These are phyloP conservation scores for Sphaerophoria taeniata DNA, from an alignment of 2,888 invertebrate genomes.

Conservation along the genomic window DNA sequence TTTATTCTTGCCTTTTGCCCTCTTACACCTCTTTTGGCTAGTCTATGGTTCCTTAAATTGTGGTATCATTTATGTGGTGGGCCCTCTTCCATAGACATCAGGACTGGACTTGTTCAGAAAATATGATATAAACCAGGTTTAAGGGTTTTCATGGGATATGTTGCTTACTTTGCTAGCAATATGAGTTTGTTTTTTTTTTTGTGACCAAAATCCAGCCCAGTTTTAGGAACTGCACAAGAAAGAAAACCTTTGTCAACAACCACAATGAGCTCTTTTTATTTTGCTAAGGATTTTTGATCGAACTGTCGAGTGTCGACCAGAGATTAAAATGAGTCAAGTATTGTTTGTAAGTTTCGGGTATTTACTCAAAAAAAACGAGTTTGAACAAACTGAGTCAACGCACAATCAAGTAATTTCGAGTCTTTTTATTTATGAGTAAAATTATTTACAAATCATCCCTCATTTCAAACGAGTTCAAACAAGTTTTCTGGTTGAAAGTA, in stretches of 20 bases:
- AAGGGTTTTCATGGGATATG: no score
- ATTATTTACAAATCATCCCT: no score
- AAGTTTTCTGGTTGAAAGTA: no score
- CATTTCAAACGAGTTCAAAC: no score
- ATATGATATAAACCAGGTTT: no score
- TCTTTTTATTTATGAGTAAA: no score
- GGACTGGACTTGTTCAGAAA: neutral
- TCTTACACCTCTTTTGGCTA: constrained; percentile 8
- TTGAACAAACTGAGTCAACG: no score
- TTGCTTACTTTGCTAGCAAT: no score
- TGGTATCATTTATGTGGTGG: constrained; percentile 22
- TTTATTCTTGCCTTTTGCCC: constrained; percentile 23
- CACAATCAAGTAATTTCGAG: no score
- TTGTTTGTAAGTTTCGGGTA: no score
- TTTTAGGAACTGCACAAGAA: constrained; percentile 13
- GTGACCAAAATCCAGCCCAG: neutral
- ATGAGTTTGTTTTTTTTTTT: neutral
- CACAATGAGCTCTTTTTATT: constrained; percentile 7
- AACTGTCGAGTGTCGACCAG: constrained; percentile 24
- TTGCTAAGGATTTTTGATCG: constrained; percentile 41
- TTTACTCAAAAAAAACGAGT: no score
- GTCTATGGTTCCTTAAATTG: neutral
- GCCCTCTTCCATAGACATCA: neutral
- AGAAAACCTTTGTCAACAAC: constrained; percentile 8
- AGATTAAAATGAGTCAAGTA: no score